Conservation (phyloP, 2,888 invertebrate genomes). For the Ornithoptera priamus region DNA sequence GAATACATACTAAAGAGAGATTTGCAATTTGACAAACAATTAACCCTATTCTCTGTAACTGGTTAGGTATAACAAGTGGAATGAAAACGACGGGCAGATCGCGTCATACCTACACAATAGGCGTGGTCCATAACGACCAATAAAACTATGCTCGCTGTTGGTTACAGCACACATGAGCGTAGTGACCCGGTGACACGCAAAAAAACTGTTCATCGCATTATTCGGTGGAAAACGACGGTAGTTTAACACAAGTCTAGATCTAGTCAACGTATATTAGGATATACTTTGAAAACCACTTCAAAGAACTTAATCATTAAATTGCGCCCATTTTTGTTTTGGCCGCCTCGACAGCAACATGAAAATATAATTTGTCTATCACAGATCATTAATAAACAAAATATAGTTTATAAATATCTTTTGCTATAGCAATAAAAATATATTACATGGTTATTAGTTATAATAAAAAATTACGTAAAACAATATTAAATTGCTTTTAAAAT, state of each 20-base stretch:
- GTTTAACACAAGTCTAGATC: neutral
- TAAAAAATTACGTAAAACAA: neutral
- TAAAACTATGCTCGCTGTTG: constrained; percentile 43
- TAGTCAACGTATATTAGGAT: neutral
- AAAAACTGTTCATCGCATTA: neutral
- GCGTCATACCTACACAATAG: constrained; percentile 37
- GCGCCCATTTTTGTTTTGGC: too few species aligned
- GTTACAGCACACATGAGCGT: constrained; percentile 15
- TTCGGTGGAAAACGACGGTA: neutral
- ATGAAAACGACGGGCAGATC: neutral
- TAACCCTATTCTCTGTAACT: constrained; percentile 1
- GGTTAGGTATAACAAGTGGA: constrained; percentile 3
- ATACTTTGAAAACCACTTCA: too few species aligned
- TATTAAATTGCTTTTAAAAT: neutral
- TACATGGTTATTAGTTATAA: neutral
- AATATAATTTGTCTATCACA: too few species aligned
- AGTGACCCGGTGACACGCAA: constrained; percentile 28
- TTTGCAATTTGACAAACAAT: neutral
- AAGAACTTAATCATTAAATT: too few species aligned
- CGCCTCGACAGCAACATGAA: too few species aligned
- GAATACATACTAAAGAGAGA: too few species aligned
- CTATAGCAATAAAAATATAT: too few species aligned
- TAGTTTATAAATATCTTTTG: too few species aligned
- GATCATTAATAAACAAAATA: too few species aligned
- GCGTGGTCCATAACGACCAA: constrained; percentile 51